Percentiles rank a stretch among this genome's conserved stretches.
These are phyloP conservation scores for Lepidiolamprologus cunningtoni DNA, from an alignment of 2,113 vertebrate genomes.

Conservation along the genomic window DNA sequence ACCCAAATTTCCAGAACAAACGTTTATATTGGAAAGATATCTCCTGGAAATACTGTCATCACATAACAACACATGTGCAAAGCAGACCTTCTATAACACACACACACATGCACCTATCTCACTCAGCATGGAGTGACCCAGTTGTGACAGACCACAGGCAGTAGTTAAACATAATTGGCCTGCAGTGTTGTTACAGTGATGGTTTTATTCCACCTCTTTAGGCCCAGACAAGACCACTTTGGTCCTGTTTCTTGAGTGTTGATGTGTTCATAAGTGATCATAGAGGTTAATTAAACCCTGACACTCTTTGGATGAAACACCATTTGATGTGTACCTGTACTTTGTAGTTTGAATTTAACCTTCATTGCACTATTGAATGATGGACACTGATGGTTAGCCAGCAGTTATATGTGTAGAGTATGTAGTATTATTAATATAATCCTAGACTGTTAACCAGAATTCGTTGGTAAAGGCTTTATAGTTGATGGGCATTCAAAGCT, in stretches of 20 bases:
- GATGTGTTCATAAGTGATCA: conserved; percentile 50
- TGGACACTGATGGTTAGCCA: not conserved
- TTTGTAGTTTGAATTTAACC: not conserved
- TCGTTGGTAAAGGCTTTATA: not conserved
- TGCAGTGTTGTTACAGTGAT: not conserved
- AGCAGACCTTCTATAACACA: not conserved
- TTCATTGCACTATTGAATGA: not conserved
- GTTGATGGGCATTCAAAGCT: too few relatives aligned
- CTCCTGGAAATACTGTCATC: not conserved
- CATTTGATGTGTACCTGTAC: not conserved
- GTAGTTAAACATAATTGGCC: conserved; percentile 27
- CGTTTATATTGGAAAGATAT: not conserved
- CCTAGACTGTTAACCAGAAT: not conserved
- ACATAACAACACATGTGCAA: conserved; percentile 6
- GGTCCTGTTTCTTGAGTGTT: conserved; percentile 40
- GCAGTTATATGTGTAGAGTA: not conserved
- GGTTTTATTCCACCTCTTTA: conserved; percentile 20
- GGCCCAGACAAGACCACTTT: not conserved
- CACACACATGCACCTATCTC: not conserved
- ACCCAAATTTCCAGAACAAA: not conserved
- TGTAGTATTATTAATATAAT: not conserved
- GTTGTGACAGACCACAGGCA: conserved; percentile 4
- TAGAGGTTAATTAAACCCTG: conserved; percentile 49
- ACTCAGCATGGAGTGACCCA: conserved; percentile 22
- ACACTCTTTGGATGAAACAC: conserved; percentile 47